phyloP scores from a whole-genome alignment of 2,888 invertebrate genomes.

The Stenurella melanura region DNA sequence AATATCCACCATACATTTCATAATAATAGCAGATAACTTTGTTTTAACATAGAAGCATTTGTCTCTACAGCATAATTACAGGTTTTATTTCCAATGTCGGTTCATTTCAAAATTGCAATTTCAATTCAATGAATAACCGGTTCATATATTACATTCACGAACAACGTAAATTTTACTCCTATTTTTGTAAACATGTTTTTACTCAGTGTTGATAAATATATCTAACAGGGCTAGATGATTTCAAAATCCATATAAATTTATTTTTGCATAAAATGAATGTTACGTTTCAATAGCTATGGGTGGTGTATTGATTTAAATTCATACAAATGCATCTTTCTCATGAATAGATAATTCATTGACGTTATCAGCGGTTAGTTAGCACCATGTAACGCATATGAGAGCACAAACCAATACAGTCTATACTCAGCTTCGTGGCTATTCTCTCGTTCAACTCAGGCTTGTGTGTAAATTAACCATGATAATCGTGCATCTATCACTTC shows the following conservation, averaged over 20 bases:
- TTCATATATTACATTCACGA: neutral
- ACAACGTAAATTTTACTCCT: neutral
- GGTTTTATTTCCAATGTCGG: too few relatives aligned
- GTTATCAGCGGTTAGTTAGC: constrained; percentile 23
- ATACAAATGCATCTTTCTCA: constrained; percentile 15
- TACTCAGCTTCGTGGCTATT: neutral
- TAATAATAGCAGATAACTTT: too few relatives aligned
- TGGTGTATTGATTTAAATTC: constrained; percentile 17
- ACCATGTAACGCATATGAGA: constrained; percentile 16
- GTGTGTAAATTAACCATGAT: constrained; percentile 19
- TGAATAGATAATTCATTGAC: constrained; percentile 25
- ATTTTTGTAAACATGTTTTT: neutral
- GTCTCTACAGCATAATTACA: too few relatives aligned
- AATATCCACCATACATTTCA: too few relatives aligned
- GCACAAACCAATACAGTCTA: neutral
- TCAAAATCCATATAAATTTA: neutral
- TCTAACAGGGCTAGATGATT: neutral
- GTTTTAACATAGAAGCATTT: too few relatives aligned
- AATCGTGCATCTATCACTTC: neutral
- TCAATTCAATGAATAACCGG: neutral
- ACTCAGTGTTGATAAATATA: neutral
- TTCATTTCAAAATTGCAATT: too few relatives aligned
- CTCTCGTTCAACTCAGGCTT: neutral
- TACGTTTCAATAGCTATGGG: neutral
- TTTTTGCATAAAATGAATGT: neutral